Conservation (phyloP, 2,113 vertebrate species). For the Odocoileus virginianus region DNA sequence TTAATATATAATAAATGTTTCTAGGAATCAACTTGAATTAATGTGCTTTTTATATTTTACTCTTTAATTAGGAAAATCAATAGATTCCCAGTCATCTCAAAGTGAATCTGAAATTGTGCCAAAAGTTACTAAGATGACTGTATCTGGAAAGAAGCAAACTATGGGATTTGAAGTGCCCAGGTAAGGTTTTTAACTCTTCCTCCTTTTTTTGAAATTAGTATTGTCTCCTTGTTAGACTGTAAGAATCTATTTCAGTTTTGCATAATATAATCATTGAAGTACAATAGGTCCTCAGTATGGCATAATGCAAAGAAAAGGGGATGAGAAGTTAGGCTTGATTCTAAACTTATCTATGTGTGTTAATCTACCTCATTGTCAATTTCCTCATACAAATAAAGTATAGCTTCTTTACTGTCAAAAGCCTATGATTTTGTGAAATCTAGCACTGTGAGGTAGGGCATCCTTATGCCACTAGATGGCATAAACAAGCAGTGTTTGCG, state of each 20-base stretch:
- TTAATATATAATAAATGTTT: not conserved
- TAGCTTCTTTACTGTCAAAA: not conserved
- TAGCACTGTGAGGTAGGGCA: not conserved
- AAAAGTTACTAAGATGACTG: slow-evolving; percentile 97
- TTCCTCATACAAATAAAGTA: not conserved
- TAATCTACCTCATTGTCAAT: not conserved
- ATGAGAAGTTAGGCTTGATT: not conserved
- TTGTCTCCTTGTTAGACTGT: slow-evolving; percentile 32
- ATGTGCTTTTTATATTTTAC: slow-evolving; percentile 63
- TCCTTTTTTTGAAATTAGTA: slow-evolving; percentile 42
- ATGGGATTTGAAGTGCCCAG: slow-evolving; percentile 97
- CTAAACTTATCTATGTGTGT: not conserved
- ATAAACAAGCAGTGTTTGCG: not conserved
- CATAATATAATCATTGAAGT: not conserved
- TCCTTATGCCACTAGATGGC: slow-evolving; percentile 18
- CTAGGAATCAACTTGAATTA: slow-evolving; percentile 3
- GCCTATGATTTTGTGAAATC: not conserved
- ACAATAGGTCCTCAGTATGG: not conserved
- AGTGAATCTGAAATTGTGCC: slow-evolving; percentile 92
- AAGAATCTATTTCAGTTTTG: not conserved
- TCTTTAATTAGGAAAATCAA: slow-evolving; percentile 87
- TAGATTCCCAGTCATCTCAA: slow-evolving; percentile 82
- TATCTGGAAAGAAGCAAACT: slow-evolving; percentile 97
- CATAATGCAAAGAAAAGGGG: not conserved
- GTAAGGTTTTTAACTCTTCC: slow-evolving; percentile 78